Conservation (phyloP, 92 coral and sea anemone genomes). For the Zoanthus gigantus region DNA sequence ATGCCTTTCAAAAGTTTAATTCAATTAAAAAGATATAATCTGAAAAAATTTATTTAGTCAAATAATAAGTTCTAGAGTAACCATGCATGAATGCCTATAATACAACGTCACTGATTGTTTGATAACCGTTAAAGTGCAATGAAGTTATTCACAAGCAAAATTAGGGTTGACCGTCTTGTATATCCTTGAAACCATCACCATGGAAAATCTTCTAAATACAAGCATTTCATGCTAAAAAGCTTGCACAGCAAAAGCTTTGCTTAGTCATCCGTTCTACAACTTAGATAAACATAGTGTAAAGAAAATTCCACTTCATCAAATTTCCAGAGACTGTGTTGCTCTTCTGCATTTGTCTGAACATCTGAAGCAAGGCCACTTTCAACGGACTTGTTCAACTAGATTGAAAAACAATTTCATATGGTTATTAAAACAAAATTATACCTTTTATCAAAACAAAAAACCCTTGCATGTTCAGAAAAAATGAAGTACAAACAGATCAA, state of each 20-base stretch:
- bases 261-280: not conserved
- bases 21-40: not conserved
- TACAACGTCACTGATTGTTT: not conserved
- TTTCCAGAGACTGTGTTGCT: not conserved
- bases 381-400: conserved; percentile 97
- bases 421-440: not conserved
- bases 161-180: not conserved
- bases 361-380: not conserved
- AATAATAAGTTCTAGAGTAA: not conserved
- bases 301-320: not conserved
- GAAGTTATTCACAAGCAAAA: not conserved
- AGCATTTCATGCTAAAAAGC: not conserved
- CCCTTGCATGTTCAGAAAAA: not conserved
- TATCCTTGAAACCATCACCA: not conserved
- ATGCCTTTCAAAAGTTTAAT: too few relatives aligned
- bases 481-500: too few relatives aligned
- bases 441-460: not conserved
- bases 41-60: not conserved
- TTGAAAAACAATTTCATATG: not conserved
- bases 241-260: conserved; percentile 11
- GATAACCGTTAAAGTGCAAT: not conserved
- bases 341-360: not conserved
- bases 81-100: not conserved
- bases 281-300: not conserved
- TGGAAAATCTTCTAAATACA: not conserved